Conservation (phyloP, 2,797 vertebrate species). For the Bradypodion pumilum region DNA sequence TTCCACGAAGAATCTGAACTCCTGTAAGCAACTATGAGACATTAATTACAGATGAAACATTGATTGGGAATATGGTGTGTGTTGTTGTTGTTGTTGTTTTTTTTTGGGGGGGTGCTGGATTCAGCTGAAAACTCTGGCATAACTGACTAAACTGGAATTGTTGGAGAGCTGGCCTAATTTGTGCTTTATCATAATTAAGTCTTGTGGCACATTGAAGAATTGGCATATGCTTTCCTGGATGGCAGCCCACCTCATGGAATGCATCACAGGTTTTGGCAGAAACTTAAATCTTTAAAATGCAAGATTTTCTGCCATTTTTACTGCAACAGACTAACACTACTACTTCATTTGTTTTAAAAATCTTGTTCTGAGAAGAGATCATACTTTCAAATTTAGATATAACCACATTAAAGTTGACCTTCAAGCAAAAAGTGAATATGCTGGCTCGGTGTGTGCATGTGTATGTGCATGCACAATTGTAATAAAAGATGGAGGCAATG, state of each 20-base stretch:
- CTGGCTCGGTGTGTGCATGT: neutral
- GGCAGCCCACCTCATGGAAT: neutral
- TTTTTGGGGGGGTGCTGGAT: neutral
- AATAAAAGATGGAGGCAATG: neutral
- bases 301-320: too few relatives aligned
- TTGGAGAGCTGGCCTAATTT: neutral
- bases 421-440: neutral
- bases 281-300: neutral
- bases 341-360: neutral
- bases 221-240: neutral
- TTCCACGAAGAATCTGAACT: neutral
- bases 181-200: neutral
- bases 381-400: neutral
- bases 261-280: neutral
- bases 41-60: neutral
- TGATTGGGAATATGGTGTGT: neutral
- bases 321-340: neutral
- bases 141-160: neutral
- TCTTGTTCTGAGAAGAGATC: neutral
- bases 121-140: neutral
- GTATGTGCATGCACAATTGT: too few relatives aligned
- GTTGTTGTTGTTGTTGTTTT: too few relatives aligned
- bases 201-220: neutral
- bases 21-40: neutral
- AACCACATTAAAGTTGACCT: neutral